These are phyloP conservation scores for Drosophila paramelanica DNA, from an alignment of 2,888 invertebrate genomes.

Conservation along the genomic window DNA sequence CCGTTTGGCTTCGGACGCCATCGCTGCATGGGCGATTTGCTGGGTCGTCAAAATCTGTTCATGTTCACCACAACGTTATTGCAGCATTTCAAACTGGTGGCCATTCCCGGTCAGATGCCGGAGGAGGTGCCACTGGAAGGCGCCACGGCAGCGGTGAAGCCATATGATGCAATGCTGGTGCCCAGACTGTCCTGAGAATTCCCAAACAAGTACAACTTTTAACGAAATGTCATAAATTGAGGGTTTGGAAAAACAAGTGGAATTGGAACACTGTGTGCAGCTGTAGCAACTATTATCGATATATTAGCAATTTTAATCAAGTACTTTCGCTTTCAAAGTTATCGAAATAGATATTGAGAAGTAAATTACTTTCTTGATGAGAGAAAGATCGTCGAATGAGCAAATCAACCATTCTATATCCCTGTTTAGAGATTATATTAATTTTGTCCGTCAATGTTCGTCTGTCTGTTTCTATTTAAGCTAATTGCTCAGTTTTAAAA, in stretches of 20 bases:
- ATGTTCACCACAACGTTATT: constrained; percentile 90
- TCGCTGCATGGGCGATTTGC: constrained; percentile 92
- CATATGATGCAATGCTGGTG: constrained; percentile 89
- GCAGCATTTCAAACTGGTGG: constrained; percentile 89
- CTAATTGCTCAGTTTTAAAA: too few relatives aligned
- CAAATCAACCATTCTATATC: too few relatives aligned
- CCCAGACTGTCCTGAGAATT: constrained; percentile 82
- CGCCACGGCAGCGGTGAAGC: constrained; percentile 91
- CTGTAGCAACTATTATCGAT: constrained; percentile 1
- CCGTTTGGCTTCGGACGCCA: constrained; percentile 93
- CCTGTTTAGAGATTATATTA: too few relatives aligned
- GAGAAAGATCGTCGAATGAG: constrained; percentile 5
- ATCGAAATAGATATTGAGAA: constrained; percentile 9
- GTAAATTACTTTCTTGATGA: not conserved
- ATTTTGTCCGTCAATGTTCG: too few relatives aligned
- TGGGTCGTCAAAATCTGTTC: constrained; percentile 91
- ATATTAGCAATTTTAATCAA: not conserved
- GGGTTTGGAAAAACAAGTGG: not conserved
- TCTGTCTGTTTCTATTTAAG: too few relatives aligned
- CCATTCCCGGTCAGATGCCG: constrained; percentile 89
- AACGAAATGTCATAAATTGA: not conserved
- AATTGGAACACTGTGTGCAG: not conserved
- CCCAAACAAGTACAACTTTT: not conserved
- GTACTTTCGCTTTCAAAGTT: not conserved
- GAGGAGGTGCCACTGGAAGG: constrained; percentile 90